Conservation (phyloP, 2,113 vertebrate species). For the Trematocara variabile region DNA sequence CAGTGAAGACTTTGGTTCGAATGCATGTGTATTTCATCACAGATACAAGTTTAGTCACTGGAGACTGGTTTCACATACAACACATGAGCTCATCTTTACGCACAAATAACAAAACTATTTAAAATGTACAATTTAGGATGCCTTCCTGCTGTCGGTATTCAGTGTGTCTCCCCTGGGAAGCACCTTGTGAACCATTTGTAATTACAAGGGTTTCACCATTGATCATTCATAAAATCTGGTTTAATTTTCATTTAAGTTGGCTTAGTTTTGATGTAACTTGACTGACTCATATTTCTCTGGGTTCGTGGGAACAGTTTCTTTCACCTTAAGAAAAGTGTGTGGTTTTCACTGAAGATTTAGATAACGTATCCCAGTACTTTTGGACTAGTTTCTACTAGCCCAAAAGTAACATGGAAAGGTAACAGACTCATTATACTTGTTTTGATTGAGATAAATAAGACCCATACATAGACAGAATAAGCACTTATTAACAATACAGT, state of each 20-base stretch:
- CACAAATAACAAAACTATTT: not conserved
- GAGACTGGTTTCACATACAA: not conserved
- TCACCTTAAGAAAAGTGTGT: not conserved
- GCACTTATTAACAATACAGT: not conserved
- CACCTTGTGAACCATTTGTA: not conserved
- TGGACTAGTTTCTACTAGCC: not conserved
- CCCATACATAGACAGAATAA: not conserved
- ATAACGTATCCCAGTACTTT: not conserved
- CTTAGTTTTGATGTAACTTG: not conserved
- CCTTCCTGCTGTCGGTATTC: not conserved
- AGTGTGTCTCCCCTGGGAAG: not conserved
- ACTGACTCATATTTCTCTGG: not conserved
- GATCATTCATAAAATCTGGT: not conserved
- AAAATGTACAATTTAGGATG: rapidly evolving
- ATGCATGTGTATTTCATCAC: not conserved
- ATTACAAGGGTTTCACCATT: not conserved
- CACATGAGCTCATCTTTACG: not conserved
- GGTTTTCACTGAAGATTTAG: not conserved
- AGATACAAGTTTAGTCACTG: not conserved
- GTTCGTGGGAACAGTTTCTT: not conserved
- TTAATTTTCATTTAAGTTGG: not conserved
- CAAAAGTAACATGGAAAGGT: not conserved
- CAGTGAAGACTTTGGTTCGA: not conserved
- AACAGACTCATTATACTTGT: not conserved
- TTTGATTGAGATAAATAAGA: not conserved